phyloP scores from a whole-genome alignment of 1,140 invertebrate species.

The Neodiprion lecontei region DNA sequence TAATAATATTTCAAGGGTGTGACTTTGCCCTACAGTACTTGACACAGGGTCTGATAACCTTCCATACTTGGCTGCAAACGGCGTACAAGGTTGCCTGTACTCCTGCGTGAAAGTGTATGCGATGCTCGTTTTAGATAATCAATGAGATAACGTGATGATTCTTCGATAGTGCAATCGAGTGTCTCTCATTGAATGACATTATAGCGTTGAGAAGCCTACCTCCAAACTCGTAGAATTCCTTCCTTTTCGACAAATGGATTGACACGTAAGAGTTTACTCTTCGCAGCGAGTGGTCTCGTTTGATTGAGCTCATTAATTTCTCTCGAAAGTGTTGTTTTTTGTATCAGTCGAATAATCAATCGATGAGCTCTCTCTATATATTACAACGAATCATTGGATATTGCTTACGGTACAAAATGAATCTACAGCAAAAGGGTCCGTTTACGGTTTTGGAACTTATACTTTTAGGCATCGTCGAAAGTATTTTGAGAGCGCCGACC shows the following conservation, averaged over 20 bases:
- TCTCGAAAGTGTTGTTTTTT: slow-evolving; percentile 31
- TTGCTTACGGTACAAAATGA: too few relatives aligned
- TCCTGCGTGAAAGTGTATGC: slow-evolving; percentile 30
- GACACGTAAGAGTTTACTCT: slow-evolving; percentile 25
- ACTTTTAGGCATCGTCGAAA: too few relatives aligned
- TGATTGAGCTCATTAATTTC: neutral
- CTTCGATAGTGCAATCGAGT: slow-evolving; percentile 52
- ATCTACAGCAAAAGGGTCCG: too few relatives aligned
- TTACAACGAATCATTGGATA: too few relatives aligned
- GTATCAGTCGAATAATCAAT: slow-evolving; percentile 27
- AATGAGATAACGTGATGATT: slow-evolving; percentile 35
- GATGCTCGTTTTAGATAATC: slow-evolving; percentile 39
- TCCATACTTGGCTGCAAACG: slow-evolving; percentile 13
- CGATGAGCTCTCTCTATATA: slow-evolving; percentile 11
- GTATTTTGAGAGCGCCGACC: too few relatives aligned
- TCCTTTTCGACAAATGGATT: slow-evolving; percentile 45
- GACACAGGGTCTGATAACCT: neutral
- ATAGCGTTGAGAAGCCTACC: slow-evolving; percentile 42
- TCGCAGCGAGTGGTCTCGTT: neutral
- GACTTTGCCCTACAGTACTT: neutral
- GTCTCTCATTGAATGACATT: slow-evolving; percentile 41
- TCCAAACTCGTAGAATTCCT: slow-evolving; percentile 47
- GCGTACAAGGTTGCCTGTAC: slow-evolving; percentile 18
- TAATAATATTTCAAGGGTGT: too few relatives aligned
- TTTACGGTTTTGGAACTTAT: too few relatives aligned